A percentile compares a stretch with the other conserved stretches of the same genome.
phyloP scores from a whole-genome alignment of 2,797 vertebrate species.

The Decapterus maruadsi region DNA sequence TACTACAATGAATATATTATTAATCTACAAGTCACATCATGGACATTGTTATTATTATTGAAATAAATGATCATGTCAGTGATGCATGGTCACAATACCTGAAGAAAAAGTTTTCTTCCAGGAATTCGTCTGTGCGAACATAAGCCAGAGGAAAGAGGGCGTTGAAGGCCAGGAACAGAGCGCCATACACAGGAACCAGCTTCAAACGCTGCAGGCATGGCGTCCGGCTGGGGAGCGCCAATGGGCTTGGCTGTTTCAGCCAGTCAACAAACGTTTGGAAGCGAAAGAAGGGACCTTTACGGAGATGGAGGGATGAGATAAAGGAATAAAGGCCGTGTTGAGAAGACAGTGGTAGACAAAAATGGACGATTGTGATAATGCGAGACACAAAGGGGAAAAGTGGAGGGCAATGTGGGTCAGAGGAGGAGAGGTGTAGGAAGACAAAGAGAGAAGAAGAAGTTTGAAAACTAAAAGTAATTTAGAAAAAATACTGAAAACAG shows the following conservation, averaged over 20 bases:
- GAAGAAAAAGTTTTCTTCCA: constrained; percentile 85
- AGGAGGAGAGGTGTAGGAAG: constrained; percentile 26
- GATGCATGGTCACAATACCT: constrained; percentile 72
- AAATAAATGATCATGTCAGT: not conserved
- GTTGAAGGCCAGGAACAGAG: constrained; percentile 88
- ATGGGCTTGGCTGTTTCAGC: constrained; percentile 87
- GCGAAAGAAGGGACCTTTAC: constrained; percentile 92
- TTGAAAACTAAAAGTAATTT: constrained; percentile 40
- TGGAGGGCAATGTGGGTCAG: constrained; percentile 40
- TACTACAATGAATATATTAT: not conserved
- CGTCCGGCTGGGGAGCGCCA: constrained; percentile 83
- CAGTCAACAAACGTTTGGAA: constrained; percentile 92
- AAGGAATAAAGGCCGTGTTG: constrained; percentile 41
- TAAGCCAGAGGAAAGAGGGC: constrained; percentile 89
- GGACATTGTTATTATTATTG: not conserved
- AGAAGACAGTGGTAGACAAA: constrained; percentile 40
- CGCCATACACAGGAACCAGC: constrained; percentile 87
- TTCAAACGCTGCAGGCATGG: constrained; percentile 88
- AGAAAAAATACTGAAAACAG: constrained; percentile 60
- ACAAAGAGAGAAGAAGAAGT: constrained; percentile 45
- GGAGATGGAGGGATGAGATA: constrained; percentile 48
- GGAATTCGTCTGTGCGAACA: constrained; percentile 88
- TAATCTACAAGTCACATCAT: not conserved
- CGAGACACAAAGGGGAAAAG: constrained; percentile 38
- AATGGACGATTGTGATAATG: constrained; percentile 28